A percentile compares a stretch with the other conserved stretches of the same genome.
phyloP scores from a whole-genome alignment of 2,113 vertebrate genomes.

The Anoplopoma fimbria region DNA sequence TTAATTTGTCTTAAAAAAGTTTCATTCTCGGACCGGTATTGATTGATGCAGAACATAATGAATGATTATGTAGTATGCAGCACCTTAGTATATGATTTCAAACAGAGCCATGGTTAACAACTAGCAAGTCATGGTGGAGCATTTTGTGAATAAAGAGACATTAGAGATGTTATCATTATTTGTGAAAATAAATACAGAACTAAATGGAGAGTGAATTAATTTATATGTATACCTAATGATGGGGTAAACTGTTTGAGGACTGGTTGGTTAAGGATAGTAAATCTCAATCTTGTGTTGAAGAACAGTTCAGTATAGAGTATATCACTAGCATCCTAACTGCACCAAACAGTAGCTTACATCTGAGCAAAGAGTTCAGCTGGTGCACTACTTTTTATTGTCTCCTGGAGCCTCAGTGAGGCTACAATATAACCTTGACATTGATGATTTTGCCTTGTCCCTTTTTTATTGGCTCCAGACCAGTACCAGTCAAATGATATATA shows the following conservation, averaged over 20 bases:
- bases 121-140: too few species aligned
- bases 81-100: not conserved
- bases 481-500: constrained; percentile 57
- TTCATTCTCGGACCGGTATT: too few species aligned
- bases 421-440: constrained; percentile 41
- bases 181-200: not conserved
- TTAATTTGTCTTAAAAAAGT: too few species aligned
- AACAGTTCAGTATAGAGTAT: not conserved
- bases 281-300: not conserved
- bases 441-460: constrained; percentile 59
- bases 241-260: not conserved
- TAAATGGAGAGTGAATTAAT: not conserved
- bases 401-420: not conserved
- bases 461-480: constrained; percentile 54
- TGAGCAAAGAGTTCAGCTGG: not conserved
- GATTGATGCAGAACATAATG: not conserved
- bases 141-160: too few species aligned
- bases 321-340: not conserved
- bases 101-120: not conserved
- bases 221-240: not conserved
- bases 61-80: not conserved
- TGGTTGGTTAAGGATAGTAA: not conserved
- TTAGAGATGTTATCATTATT: too few species aligned
- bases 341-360: constrained; percentile 36
- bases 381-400: constrained; percentile 35